Evolutionary conservation across 2,888 invertebrate genomes (phyloP).

Genomic region (Aleiodes testaceus): DNA sequence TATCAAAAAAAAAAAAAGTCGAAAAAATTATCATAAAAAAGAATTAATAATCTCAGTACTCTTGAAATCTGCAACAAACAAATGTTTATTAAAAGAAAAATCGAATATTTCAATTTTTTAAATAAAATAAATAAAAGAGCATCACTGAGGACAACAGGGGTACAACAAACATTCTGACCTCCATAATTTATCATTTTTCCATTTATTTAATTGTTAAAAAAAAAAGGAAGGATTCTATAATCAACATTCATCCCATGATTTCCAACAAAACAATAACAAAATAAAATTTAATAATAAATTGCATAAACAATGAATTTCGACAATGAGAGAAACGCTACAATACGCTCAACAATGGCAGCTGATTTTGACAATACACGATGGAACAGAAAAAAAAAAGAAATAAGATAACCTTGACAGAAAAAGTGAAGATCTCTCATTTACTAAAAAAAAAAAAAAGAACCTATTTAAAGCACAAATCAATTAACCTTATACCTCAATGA

Average conservation of each 20-base stretch:
- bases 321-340: background rate
- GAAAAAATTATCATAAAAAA: background rate
- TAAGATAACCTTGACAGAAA: constrained; percentile 56
- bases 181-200: no score
- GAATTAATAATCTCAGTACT: background rate
- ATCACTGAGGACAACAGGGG: no score
- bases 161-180: no score
- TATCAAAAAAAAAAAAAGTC: background rate
- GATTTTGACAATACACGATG: constrained; percentile 67
- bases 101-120: background rate
- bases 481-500: background rate
- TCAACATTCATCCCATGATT: no score
- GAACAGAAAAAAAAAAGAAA: constrained; percentile 50
- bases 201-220: no score
- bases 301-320: background rate
- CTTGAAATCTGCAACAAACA: constrained; percentile 34
- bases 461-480: background rate
- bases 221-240: no score
- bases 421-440: constrained; percentile 14
- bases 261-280: no score
- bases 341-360: constrained; percentile 66
- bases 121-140: background rate
- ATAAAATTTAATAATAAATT: no score
- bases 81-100: constrained; percentile 11
- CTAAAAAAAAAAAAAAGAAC: background rate